A percentile compares a stretch with the other conserved stretches of the same genome.
Evolutionary conservation across 2,113 vertebrate genomes (phyloP).

Genomic region (Labeo catla): DNA sequence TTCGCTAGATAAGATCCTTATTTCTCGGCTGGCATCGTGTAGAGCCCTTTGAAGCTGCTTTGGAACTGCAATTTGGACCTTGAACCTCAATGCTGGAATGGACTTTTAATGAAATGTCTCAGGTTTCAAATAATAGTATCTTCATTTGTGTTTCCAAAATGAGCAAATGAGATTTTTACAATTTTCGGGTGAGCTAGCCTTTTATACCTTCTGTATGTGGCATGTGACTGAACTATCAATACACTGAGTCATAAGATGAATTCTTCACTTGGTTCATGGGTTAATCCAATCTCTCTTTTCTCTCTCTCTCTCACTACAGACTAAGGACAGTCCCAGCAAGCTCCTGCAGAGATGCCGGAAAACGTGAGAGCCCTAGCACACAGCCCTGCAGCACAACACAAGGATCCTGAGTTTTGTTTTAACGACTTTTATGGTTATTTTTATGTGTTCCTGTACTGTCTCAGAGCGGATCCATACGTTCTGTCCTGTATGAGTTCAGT

Average conservation of each 20-base stretch:
- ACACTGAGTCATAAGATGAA: background rate
- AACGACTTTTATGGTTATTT: conserved; percentile 28
- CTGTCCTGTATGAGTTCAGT: conserved; percentile 32
- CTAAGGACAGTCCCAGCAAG: conserved; percentile 44
- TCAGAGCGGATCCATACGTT: conserved; percentile 14
- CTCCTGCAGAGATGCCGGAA: conserved; percentile 31
- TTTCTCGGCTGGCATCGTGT: too few species aligned
- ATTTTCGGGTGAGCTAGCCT: background rate
- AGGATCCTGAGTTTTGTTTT: conserved; percentile 40
- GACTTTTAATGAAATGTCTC: background rate
- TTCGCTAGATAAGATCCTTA: too few species aligned
- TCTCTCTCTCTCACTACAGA: conserved; percentile 42
- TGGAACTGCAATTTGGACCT: too few species aligned
- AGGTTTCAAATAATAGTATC: background rate
- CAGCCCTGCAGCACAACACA: conserved; percentile 30
- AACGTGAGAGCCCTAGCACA: background rate
- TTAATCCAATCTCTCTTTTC: background rate
- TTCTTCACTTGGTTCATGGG: background rate
- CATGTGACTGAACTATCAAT: background rate
- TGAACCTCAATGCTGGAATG: background rate
- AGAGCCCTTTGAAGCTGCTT: too few species aligned
- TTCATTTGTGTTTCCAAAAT: background rate
- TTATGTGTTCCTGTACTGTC: conserved; percentile 14
- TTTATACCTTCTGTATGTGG: background rate
- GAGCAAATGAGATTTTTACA: background rate